Conservation (phyloP, 2,113 vertebrate genomes). For the Myotis brandtii region DNA sequence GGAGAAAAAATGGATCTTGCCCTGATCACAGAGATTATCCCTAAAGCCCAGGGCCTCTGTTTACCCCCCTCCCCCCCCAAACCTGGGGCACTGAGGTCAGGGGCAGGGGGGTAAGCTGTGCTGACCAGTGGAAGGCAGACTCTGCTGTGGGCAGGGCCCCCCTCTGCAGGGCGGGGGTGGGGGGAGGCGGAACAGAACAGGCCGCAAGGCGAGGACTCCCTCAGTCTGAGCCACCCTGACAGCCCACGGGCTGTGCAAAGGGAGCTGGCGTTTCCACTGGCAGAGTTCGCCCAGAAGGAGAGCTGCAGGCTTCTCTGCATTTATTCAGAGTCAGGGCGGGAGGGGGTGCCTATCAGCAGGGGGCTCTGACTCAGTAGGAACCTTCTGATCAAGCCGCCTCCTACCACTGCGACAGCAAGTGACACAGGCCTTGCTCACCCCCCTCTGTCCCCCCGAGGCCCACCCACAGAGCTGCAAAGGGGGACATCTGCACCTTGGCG, state of each 20-base stretch:
- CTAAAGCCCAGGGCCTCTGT: not conserved
- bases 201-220: constrained; percentile 8
- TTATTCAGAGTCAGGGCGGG: not conserved
- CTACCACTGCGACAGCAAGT: too few species aligned
- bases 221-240: not conserved
- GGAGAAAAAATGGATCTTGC: not conserved
- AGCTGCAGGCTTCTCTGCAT: not conserved
- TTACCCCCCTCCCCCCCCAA: too few species aligned
- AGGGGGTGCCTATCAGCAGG: not conserved
- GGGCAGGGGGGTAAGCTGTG: not conserved
- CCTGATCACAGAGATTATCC: not conserved
- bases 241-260: not conserved
- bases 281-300: not conserved
- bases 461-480: not conserved
- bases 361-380: not conserved
- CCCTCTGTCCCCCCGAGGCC: accelerated
- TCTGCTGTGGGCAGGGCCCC: not conserved
- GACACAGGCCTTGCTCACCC: not conserved
- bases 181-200: not conserved
- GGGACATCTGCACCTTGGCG: not conserved
- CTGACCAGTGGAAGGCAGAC: not conserved
- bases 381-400: too few species aligned
- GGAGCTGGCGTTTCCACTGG: not conserved
- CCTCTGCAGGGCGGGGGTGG: not conserved
- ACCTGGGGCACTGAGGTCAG: not conserved